Percentiles rank a stretch among this genome's conserved stretches.
Conservation (phyloP, 53 echinoderm and acorn worm species). For the Henricia sp. region DNA sequence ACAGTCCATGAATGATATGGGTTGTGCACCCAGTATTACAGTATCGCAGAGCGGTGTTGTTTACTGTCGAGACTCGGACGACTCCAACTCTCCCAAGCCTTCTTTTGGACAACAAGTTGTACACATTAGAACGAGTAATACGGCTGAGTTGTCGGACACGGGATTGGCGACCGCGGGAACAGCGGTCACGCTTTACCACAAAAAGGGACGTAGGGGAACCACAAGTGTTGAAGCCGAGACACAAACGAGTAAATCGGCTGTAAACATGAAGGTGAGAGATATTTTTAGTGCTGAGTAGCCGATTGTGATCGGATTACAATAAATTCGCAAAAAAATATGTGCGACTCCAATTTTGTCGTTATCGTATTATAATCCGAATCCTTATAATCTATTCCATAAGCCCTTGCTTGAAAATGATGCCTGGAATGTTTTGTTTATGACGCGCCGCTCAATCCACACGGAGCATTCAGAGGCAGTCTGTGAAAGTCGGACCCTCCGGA, state of each 20-base stretch:
- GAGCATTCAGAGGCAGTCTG: no score
- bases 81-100: conserved; percentile 83
- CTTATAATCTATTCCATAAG: no score
- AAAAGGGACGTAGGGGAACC: conserved; percentile 83
- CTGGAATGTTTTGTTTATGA: no score
- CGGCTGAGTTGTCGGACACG: conserved; percentile 61
- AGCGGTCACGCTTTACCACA: conserved; percentile 65
- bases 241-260: conserved; percentile 81
- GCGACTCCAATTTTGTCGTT: no score
- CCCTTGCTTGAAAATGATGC: no score
- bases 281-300: no score
- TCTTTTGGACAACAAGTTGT: conserved; percentile 86
- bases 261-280: conserved; percentile 84
- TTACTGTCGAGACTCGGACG: conserved; percentile 94
- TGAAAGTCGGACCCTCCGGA: no score
- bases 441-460: no score
- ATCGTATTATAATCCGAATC: no score
- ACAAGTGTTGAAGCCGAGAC: conserved; percentile 92
- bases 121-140: conserved; percentile 72
- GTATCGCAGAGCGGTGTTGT: conserved; percentile 98
- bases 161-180: conserved; percentile 57
- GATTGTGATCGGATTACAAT: no score
- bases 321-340: no score
- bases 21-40: conserved; percentile 96
- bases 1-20: conserved; percentile 55